Base-by-base conservation (phyloP, 1,140 invertebrate genomes). In the Solenopsis fugax region DNA sequence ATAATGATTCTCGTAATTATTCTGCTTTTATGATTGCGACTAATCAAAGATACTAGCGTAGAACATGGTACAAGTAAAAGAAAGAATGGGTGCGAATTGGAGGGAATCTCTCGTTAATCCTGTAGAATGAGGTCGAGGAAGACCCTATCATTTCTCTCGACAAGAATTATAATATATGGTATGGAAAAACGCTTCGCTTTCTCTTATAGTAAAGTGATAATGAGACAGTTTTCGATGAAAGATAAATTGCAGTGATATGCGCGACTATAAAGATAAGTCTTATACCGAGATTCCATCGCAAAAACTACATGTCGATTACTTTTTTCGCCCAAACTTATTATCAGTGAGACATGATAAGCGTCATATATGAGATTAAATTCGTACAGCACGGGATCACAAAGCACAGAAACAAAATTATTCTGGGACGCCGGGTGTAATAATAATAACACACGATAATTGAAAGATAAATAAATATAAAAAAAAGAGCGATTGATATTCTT, bases 241-340 rank as follows among this genome's bases (percentile, higher is more conserved):
- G 16, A 62, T 62, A 62, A 34, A 62, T 34, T 34, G 18, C 41
- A 24, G 13, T 77, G 58, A 77, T 58, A 56, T 45, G 21, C 18
- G 75, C 10, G 5, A 9, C 41, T 18, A 64, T 29, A 29, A 65
- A 65, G 50, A 78, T 78, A 78, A 65, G 10, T 78, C 29, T 52
- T 45, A 64, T 34, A 21, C 64, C 9, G 0, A n/a, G 45, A 64
- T 16, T 24, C 4, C 13, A 24, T 50, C 29, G 18, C 37, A 24
- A n/a, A 73, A 54, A 41, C 54, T 56, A 18, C 56, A 6, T 34
- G 4, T 1, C 10, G 56, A 64, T 50, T 6, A 37, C 60, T 62
- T 9, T 41, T 41, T 54, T 69, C 13, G 29, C 2, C 10, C 18
- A 5, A 0, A 24, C 13, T 69, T 71, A 29, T 29, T 81, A 71